These are phyloP conservation scores for Hybos culiciformis DNA, from an alignment of 2,888 invertebrate genomes.

Conservation along the genomic window DNA sequence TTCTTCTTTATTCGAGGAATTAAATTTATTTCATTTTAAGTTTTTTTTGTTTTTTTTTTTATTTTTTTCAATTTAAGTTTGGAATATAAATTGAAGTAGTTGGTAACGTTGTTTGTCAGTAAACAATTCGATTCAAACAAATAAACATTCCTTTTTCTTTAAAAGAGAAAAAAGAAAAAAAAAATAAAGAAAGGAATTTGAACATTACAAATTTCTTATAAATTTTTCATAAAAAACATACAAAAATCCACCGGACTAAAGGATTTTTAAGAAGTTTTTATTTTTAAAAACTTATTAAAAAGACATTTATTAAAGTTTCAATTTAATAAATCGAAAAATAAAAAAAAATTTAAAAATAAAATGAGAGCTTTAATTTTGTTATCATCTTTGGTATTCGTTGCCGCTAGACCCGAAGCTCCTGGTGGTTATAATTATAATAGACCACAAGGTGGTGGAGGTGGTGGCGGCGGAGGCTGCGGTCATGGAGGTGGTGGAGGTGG, in stretches of 20 bases:
- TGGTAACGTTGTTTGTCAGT: conserved; percentile 34
- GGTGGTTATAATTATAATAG: background rate
- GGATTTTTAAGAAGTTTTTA: too few relatives aligned
- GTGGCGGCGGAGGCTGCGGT: background rate
- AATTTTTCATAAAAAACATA: background rate
- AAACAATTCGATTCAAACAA: conserved; percentile 35
- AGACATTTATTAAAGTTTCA: too few relatives aligned
- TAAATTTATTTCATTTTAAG: too few relatives aligned
- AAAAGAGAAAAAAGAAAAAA: background rate
- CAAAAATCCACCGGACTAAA: too few relatives aligned
- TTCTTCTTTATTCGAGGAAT: too few relatives aligned
- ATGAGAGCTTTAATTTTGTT: conserved; percentile 36
- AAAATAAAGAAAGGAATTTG: background rate
- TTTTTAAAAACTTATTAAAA: too few relatives aligned
- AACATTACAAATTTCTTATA: background rate
- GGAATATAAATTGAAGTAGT: conserved; percentile 37
- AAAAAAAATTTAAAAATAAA: conserved; percentile 10
- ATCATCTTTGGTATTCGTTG: conserved; percentile 34
- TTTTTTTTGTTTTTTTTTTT: too few relatives aligned
- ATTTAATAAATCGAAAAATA: too few relatives aligned
- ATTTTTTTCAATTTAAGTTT: background rate
- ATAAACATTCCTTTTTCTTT: conserved; percentile 15
- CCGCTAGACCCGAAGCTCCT: conserved; percentile 23
- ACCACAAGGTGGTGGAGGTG: background rate
- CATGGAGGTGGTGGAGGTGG: background rate